Evolutionary conservation across 53 echinoderm and acorn worm species (phyloP).

Genomic region (Echinometra lucunter): DNA sequence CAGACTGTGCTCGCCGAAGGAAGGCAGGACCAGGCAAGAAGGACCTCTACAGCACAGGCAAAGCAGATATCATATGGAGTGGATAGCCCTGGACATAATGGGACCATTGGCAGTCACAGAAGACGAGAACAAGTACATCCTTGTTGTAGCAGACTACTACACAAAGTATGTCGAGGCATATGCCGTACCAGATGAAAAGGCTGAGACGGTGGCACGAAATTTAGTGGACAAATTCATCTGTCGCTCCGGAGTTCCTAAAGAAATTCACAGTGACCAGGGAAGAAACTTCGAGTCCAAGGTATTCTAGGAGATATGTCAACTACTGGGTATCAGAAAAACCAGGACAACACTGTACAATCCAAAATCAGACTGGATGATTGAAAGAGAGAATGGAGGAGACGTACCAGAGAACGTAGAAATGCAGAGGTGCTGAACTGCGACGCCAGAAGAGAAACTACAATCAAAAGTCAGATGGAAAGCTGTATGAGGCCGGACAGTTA

Average conservation of each 20-base stretch:
- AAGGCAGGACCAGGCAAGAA: constrained; percentile 17
- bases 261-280: constrained; percentile 71
- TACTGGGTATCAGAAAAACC: constrained; percentile 70
- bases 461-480: neutral
- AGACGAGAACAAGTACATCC: neutral
- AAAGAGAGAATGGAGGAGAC: no score
- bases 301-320: constrained; percentile 59
- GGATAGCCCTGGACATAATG: constrained; percentile 60
- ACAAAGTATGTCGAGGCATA: constrained; percentile 71
- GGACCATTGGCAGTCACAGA: constrained; percentile 49
- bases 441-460: no score
- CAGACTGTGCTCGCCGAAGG: constrained; percentile 42
- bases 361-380: constrained; percentile 70
- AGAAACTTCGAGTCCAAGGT: constrained; percentile 68
- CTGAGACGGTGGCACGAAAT: constrained; percentile 47
- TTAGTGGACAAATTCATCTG: constrained; percentile 65
- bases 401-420: no score
- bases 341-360: constrained; percentile 70
- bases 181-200: constrained; percentile 50
- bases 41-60: constrained; percentile 29
- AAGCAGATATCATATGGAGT: constrained; percentile 42
- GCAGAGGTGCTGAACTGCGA: neutral
- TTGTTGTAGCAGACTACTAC: constrained; percentile 70
- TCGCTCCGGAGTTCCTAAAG: constrained; percentile 56
- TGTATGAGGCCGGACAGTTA: constrained; percentile 1